Percentiles rank a stretch among this genome's conserved stretches.
These are phyloP conservation scores for Coelinius sp. DNA, from an alignment of 2,888 invertebrate species.

Conservation along the genomic window DNA sequence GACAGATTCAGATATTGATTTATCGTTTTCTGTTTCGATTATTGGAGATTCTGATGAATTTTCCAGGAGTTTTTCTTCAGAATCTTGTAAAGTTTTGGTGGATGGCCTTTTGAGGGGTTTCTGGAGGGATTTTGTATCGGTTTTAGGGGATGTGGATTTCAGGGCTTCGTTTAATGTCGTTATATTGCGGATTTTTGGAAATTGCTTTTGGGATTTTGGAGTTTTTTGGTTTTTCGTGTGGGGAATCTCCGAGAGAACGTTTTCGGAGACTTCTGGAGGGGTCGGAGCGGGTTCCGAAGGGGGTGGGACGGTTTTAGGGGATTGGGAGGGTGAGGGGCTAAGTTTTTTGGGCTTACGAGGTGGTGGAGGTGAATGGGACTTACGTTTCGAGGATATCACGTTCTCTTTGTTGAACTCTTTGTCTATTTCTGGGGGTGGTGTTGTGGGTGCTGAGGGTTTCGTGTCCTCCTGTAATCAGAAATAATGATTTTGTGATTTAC, in stretches of 20 bases:
- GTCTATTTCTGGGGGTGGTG: conserved; percentile 39
- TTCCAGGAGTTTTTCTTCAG: background rate
- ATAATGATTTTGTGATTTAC: background rate
- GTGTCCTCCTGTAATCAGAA: background rate
- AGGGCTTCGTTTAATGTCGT: background rate
- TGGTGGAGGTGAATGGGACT: background rate
- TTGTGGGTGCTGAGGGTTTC: background rate
- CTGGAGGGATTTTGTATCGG: background rate
- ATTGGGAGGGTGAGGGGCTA: background rate
- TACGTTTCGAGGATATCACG: conserved; percentile 37
- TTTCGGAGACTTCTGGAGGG: background rate
- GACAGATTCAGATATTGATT: background rate
- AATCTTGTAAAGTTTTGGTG: background rate
- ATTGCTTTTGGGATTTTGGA: background rate
- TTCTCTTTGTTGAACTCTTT: conserved; percentile 61
- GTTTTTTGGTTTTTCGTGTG: background rate
- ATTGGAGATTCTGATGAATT: background rate
- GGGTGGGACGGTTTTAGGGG: background rate
- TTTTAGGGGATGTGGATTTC: background rate
- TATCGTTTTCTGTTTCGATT: background rate
- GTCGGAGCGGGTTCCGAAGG: background rate
- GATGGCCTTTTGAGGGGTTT: background rate
- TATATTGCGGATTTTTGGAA: background rate
- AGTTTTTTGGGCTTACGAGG: background rate
- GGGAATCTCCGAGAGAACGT: background rate